Percentiles rank a stretch among this genome's conserved stretches.
phyloP scores from a whole-genome alignment of 2,888 invertebrate genomes.

The Himalopsyche japonica region DNA sequence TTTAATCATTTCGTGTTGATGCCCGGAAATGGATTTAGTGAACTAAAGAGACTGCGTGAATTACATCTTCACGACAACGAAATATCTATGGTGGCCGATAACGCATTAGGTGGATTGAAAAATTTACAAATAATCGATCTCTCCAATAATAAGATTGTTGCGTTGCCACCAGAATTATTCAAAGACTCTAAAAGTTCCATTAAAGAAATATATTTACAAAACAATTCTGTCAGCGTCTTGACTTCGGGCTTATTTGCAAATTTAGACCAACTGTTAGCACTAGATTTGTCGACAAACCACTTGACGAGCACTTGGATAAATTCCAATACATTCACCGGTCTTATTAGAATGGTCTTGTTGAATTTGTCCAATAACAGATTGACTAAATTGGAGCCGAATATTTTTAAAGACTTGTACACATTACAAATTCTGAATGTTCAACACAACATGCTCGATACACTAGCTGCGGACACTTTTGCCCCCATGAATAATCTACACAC shows the following conservation, averaged over 20 bases:
- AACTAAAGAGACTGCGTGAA: constrained; percentile 69
- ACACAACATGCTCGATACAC: constrained; percentile 68
- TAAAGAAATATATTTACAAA: constrained; percentile 73
- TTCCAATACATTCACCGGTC: constrained; percentile 74
- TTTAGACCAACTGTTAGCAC: constrained; percentile 70
- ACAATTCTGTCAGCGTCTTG: constrained; percentile 75
- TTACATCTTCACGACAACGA: constrained; percentile 77
- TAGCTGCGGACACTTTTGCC: constrained; percentile 74
- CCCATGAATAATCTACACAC: constrained; percentile 78
- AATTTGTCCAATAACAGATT: constrained; percentile 76
- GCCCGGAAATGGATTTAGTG: constrained; percentile 72
- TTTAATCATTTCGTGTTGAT: constrained; percentile 83
- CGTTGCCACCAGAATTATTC: constrained; percentile 78
- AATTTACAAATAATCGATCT: constrained; percentile 74
- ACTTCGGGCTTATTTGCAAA: constrained; percentile 76
- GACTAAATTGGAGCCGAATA: constrained; percentile 68
- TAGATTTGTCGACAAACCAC: constrained; percentile 75
- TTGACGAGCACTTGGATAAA: constrained; percentile 79
- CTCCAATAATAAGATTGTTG: constrained; percentile 76
- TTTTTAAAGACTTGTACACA: constrained; percentile 75
- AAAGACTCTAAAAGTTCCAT: constrained; percentile 75
- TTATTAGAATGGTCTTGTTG: constrained; percentile 73
- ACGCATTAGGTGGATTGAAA: constrained; percentile 72
- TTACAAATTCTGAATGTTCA: constrained; percentile 76
- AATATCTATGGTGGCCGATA: constrained; percentile 74